A percentile compares a stretch with the other conserved stretches of the same genome.
phyloP scores from a whole-genome alignment of 2,113 vertebrate species.

The Callocephalon fimbriatum region DNA sequence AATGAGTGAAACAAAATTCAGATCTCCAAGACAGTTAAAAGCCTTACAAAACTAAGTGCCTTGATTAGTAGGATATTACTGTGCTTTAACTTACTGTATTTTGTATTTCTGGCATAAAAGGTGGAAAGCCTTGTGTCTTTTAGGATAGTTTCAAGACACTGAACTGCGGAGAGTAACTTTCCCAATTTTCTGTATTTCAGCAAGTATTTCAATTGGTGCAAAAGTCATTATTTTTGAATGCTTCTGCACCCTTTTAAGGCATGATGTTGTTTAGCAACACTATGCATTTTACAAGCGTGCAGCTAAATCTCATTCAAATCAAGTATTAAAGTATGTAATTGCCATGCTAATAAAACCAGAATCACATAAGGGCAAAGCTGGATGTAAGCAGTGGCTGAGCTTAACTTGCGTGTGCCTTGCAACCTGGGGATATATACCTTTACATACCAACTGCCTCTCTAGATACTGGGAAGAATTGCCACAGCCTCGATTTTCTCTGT shows the following conservation, averaged over 20 bases:
- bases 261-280: background rate
- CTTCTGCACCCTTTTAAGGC: background rate
- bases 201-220: background rate
- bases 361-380: background rate
- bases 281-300: background rate
- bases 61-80: background rate
- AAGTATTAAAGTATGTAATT: background rate
- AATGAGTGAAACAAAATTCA: background rate
- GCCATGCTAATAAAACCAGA: background rate
- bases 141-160: background rate
- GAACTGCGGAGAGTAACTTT: background rate
- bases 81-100: background rate
- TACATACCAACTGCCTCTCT: background rate
- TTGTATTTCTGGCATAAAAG: background rate
- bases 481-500: fast-evolving
- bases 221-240: background rate
- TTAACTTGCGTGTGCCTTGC: fast-evolving
- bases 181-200: background rate
- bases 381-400: background rate
- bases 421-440: background rate
- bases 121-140: background rate
- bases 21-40: background rate
- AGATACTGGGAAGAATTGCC: background rate
- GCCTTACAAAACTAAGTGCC: background rate
- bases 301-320: background rate